Evolutionary conservation across 2,797 vertebrate genomes (phyloP), one percentile per base, ranked within the genome.

Genomic region (Muscicapa comitata): DNA sequence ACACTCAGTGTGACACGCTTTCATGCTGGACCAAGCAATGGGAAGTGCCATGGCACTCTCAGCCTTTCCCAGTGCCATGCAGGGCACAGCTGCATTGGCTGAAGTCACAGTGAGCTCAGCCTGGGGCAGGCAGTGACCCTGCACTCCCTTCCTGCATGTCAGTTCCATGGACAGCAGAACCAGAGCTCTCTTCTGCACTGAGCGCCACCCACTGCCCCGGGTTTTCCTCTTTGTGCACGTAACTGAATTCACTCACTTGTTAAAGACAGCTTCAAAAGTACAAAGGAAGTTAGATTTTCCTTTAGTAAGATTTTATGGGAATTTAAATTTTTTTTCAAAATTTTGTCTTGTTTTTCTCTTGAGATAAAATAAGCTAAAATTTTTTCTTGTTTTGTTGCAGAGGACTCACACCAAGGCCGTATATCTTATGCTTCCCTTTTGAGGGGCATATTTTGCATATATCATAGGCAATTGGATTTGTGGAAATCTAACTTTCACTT

Each of bases 1-100:
- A 6, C 26, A 4, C 24, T 33, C 11, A 10, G 18, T 15, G 29
- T 3, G 5, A 18, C 31, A 6, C 1, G 11, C 7, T 17, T 26
- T 31, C n/a, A 8, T 0, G 2, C 31, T 54, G 61, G 37, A 15
- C 35, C 55, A 17, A 0, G 51, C 33, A 61, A 33, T 0, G 1
- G 62, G 19, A 59, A 42, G 45, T 33, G 31, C 62, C 0, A 0
- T 21, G 47, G 29, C 21, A 24, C 20, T 75, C 23, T 31, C 47
- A 51, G 1, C 38, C 42, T 51, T 48, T 51, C 42, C 43, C 31
- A 1, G 31, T 93, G 35, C 38, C 35, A 4, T 28, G 33, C 73
- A 61, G 42, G n/a, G 42, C 73, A 23, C 2, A 4, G 61, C 54
- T 88, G 61, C n/a, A 13, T 10, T 45, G 88, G 45, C 70, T 86